Conservation (phyloP, 2,113 vertebrate species). For the Cynopterus brachyotis region DNA sequence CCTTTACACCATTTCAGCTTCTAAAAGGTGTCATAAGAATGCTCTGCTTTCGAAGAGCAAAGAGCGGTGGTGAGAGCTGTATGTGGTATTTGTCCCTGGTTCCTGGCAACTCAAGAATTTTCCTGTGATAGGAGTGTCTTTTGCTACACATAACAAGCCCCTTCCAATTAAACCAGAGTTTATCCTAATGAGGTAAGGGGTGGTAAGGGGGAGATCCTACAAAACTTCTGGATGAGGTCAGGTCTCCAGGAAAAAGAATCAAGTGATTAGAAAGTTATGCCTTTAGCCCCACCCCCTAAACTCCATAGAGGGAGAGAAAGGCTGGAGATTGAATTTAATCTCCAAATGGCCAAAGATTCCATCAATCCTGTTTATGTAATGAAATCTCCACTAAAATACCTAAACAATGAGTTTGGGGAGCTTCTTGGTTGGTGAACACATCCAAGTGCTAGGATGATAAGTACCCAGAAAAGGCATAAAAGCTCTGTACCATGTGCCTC, state of each 20-base stretch:
- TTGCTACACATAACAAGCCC: neutral
- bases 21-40: neutral
- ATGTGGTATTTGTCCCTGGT: neutral
- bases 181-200: neutral
- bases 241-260: neutral
- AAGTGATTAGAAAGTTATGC: neutral
- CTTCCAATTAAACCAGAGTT: neutral
- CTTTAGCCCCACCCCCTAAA: neutral
- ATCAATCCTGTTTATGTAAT: neutral
- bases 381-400: neutral
- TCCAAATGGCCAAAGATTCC: neutral
- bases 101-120: neutral
- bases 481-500: neutral
- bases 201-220: too few relatives aligned
- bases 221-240: neutral
- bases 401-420: neutral
- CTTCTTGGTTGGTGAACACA: neutral
- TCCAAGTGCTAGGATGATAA: neutral
- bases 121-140: neutral
- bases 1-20: neutral
- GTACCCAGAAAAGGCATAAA: neutral
- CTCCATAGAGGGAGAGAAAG: neutral
- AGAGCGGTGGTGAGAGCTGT: neutral
- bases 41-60: neutral
- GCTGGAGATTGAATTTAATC: neutral